Percentiles rank a stretch among this genome's conserved stretches.
phyloP scores from a whole-genome alignment of 2,888 invertebrate species.

The Aquatica leii region DNA sequence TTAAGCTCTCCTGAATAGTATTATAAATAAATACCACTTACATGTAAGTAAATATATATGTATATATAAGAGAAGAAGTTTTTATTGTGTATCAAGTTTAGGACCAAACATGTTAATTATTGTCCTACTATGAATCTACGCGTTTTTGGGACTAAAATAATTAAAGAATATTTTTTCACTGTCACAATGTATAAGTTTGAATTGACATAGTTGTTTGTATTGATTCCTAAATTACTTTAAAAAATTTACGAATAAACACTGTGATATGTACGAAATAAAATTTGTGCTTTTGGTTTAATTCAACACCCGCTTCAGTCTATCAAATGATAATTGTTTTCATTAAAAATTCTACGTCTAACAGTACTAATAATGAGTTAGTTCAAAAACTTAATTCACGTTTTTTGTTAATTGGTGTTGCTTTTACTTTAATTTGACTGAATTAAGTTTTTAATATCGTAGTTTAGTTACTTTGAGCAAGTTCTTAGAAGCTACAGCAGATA shows the following conservation, averaged over 20 bases:
- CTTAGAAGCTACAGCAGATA: conserved; percentile 12
- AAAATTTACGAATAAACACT: conserved; percentile 4
- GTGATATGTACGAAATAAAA: conserved; percentile 9
- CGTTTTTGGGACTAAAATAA: too few relatives aligned
- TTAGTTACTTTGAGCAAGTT: conserved; percentile 32
- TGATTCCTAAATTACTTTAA: too few relatives aligned
- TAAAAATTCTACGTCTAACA: too few relatives aligned
- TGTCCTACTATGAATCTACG: conserved; percentile 18
- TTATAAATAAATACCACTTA: neutral
- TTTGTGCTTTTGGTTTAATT: conserved; percentile 6
- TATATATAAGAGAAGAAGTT: neutral
- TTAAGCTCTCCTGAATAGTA: conserved; percentile 19
- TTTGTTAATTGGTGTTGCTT: too few relatives aligned
- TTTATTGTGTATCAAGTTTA: conserved; percentile 3
- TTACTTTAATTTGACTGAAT: neutral
- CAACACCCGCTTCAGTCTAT: conserved; percentile 3
- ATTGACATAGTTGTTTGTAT: neutral
- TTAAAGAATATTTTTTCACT: neutral
- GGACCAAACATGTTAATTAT: conserved; percentile 28
- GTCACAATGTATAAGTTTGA: neutral
- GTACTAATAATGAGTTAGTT: too few relatives aligned
- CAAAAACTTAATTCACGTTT: too few relatives aligned
- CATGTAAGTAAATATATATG: neutral
- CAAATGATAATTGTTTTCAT: neutral
- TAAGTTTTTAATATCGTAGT: neutral